Base-by-base conservation (phyloP, 2,113 vertebrate species). In the Channa maculata region DNA sequence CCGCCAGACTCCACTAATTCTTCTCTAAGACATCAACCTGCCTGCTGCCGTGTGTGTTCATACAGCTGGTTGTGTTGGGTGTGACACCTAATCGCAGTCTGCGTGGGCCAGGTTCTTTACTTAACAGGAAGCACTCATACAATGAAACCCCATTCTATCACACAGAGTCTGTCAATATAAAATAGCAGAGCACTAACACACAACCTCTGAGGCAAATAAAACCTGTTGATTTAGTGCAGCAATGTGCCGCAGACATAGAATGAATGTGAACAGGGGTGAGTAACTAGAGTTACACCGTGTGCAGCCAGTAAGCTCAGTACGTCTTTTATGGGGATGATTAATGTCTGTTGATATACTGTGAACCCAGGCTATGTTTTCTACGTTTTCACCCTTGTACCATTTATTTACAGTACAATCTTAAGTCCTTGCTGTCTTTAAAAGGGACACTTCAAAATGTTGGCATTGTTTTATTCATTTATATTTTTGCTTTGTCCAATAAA, bases 91-190 rank as follows among this genome's bases (percentile, higher is more conserved):
- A 82, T 65, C 72, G 24, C 24, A 24, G 24, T 24, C 24, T 24
- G 24, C 24, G 36, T 6, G 58, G 52, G 41, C 55, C 0, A 45
- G 66, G 66, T 79, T 79, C 66, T 71, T 67, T 62, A 75, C 72
- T 80, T 66, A 65, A 80, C 54, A 75, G 71, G 74, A 68, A 81
- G 43, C 13, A 14, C 71, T 74, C 0, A 11, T 13, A 5, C 6
- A 69, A 80, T 80, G 79, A 74, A 75, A 71, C 58, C 37, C 24
- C 61, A 81, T 82, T 74, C 75, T 39, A 8, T 86, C 65, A 65
- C 61, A 65, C 39, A 41, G 64, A 76, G 65, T 63, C n/a, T 52
- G 55, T 36, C 15, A 59, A 58, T 37, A 24, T 76, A 74, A 79
- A 72, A 70, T 58, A 77, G 57, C 65, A 49, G 12, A 65, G 53